phyloP scores from a whole-genome alignment of 2,888 invertebrate genomes.

The Mactromeris polynyma region DNA sequence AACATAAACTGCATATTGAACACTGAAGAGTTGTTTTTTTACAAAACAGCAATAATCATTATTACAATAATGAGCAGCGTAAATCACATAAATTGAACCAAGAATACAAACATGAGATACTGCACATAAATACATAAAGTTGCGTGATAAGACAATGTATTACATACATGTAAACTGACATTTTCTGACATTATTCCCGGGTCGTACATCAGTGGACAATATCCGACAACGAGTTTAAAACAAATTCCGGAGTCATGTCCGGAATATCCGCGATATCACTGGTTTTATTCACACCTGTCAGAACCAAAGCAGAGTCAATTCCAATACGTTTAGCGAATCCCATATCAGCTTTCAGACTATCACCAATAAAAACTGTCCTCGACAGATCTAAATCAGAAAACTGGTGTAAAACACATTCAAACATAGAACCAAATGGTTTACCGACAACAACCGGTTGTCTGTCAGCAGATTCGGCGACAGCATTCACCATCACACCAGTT shows the following conservation, averaged over 20 bases:
- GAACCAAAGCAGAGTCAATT: slow-evolving; percentile 78
- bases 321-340: slow-evolving; percentile 79
- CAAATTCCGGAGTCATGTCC: slow-evolving; percentile 70
- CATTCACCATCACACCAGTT: slow-evolving; percentile 78
- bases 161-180: no score
- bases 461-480: slow-evolving; percentile 72
- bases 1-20: no score
- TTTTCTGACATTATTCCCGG: no score
- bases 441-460: slow-evolving; percentile 78
- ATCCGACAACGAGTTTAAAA: slow-evolving; percentile 71
- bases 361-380: slow-evolving; percentile 80
- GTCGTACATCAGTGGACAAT: slow-evolving; percentile 24
- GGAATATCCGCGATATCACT: slow-evolving; percentile 59
- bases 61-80: no score
- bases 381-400: slow-evolving; percentile 62
- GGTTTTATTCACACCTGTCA: slow-evolving; percentile 73
- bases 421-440: slow-evolving; percentile 77
- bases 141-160: no score
- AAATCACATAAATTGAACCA: no score
- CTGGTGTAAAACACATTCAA: slow-evolving; percentile 74
- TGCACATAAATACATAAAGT: no score
- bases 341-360: slow-evolving; percentile 79
- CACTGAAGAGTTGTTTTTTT: no score
- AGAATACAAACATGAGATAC: no score
- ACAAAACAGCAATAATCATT: no score